These are phyloP conservation scores for Chelonus formosanus DNA, from an alignment of 2,888 invertebrate genomes.

Conservation along the genomic window DNA sequence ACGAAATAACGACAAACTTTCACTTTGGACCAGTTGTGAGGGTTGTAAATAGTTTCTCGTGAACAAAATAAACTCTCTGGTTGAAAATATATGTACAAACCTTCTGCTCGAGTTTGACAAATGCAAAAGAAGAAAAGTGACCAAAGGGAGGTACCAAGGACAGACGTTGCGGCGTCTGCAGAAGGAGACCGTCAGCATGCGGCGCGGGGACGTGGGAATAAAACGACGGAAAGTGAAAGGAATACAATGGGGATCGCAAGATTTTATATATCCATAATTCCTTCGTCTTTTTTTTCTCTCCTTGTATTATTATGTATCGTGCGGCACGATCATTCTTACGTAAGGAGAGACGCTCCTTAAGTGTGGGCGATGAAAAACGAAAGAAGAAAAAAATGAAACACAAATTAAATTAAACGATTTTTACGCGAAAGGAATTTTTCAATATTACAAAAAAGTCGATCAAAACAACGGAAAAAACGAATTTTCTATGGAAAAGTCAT, in stretches of 20 bases:
- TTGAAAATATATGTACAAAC: conserved; percentile 1
- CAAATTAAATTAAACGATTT: neutral
- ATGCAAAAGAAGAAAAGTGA: conserved; percentile 6
- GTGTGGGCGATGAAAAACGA: conserved; percentile 32
- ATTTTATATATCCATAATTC: conserved; percentile 41
- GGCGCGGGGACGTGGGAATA: conserved; percentile 39
- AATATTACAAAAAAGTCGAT: conserved; percentile 15
- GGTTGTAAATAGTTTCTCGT: no score
- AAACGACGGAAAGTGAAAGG: conserved; percentile 45
- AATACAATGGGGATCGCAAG: conserved; percentile 44
- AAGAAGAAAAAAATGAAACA: conserved; percentile 18
- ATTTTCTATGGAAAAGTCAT: conserved; percentile 37
- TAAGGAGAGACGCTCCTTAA: conserved; percentile 41
- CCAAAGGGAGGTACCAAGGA: conserved; percentile 35
- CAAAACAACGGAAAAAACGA: conserved; percentile 21
- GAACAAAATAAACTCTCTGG: no score
- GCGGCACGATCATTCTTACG: conserved; percentile 45
- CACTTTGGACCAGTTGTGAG: neutral
- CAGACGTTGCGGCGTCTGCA: conserved; percentile 17
- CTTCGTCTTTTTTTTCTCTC: conserved; percentile 33
- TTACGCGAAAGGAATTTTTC: no score
- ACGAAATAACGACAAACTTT: no score
- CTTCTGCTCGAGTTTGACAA: conserved; percentile 22
- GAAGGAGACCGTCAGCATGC: conserved; percentile 1
- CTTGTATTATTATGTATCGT: conserved; percentile 44